Base-by-base conservation (phyloP, 2,888 invertebrate genomes). In the Emmelina monodactyla region DNA sequence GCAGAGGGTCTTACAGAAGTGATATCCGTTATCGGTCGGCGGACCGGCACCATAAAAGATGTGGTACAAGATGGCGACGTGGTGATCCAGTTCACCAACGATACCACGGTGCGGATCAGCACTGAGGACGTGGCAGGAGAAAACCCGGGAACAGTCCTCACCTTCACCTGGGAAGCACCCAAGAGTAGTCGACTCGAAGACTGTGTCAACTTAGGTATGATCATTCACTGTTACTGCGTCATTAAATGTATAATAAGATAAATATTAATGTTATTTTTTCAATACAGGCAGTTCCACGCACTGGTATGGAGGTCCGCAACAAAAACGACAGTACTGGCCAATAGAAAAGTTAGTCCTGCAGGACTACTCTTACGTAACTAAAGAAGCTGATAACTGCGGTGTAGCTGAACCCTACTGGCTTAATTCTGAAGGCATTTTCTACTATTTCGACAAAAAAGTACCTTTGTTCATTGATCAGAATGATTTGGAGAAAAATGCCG, bases 401-500 rank as follows among this genome's bases (percentile, higher is more conserved):
- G 60, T 86, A 3, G 78, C 83, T 0, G 86, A 87, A 46, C 83
- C 85, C 1, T 85, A 85, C 53, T 86, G 89, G 88, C 61, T 90
- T 1, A 87, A 80, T 48, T 87, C 88, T 1, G 62, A 76, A 7
- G 89, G 90, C 2, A 65, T 83, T 13, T 86, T 85, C 50, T 67
- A 87, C 35, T 83, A 82, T 48, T 83, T 89, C 22, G 83, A 85
- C 43, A 80, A 82, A 28, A 75, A 78, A 14, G 83, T 84, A 0
- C 88, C 89, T 0, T 61, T 90, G 0, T 88, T 88, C 54, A 75
- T 88, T 2, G 85, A 86, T 48, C 84, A 87, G 32, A 87, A 88
- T 46, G 66, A 80, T 36, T 36, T 59, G 2, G 60, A 64, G 32
- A 64, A 65, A 29, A 67, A 65, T 40, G 62, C 78, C 9, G 67